Evolutionary conservation across 1,140 invertebrate genomes (phyloP).

Genomic region (Habropoda laboriosa): DNA sequence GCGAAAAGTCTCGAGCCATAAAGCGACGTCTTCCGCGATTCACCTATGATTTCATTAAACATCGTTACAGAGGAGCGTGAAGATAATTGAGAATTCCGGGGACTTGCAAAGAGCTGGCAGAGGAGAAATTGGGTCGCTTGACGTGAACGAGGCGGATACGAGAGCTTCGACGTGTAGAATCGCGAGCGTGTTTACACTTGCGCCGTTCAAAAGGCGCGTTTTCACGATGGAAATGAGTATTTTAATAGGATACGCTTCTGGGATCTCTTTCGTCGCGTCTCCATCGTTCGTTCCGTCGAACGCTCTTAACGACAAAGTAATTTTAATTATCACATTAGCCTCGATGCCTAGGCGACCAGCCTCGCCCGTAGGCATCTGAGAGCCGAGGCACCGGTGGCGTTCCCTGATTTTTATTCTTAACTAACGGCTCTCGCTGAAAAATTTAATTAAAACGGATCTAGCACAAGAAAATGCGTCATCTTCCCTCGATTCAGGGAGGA

Average conservation of each 20-base stretch:
- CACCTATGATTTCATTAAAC: constrained; percentile 3
- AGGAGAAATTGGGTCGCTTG: constrained; percentile 30
- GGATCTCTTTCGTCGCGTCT: constrained; percentile 5
- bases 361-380: constrained; percentile 1
- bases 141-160: neutral
- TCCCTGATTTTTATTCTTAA: constrained; percentile 61
- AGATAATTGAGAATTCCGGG: constrained; percentile 15
- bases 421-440: constrained; percentile 61
- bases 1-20: neutral
- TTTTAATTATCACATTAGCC: constrained; percentile 68
- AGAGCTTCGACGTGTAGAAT: neutral
- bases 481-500: constrained; percentile 40
- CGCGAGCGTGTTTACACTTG: constrained; percentile 35
- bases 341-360: neutral
- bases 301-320: constrained; percentile 57
- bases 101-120: neutral
- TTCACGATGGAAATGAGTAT: constrained; percentile 33
- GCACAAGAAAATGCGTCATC: constrained; percentile 45
- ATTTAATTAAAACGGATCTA: constrained; percentile 67
- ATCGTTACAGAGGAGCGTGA: neutral
- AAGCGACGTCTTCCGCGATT: neutral
- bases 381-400: constrained; percentile 24
- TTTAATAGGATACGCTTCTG: constrained; percentile 55
- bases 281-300: neutral
- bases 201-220: constrained; percentile 18